Evolutionary conservation across 2,888 invertebrate genomes (phyloP).

Genomic region (Matsumyia berberina): DNA sequence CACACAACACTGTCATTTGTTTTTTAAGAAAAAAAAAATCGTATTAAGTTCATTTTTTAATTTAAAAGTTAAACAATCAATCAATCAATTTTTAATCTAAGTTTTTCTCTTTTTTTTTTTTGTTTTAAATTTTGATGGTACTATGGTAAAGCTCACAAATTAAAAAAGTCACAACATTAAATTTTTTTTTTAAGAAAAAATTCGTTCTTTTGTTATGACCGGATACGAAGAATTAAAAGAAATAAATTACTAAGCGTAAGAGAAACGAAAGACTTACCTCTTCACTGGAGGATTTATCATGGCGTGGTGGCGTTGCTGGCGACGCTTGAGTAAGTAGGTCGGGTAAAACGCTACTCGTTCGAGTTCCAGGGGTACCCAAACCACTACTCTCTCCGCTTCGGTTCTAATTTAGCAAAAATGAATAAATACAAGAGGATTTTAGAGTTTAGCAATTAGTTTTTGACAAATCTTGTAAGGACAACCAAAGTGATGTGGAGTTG

Average conservation of each 20-base stretch:
- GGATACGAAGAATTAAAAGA: conserved; percentile 63
- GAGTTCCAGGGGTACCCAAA: conserved; percentile 88
- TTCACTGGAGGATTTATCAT: conserved; percentile 97
- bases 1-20: conserved; percentile 77
- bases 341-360: conserved; percentile 96
- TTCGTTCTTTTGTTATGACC: conserved; percentile 64
- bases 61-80: conserved; percentile 55
- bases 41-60: conserved; percentile 33
- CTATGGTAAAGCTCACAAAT: conserved; percentile 74
- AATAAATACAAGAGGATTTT: conserved; percentile 76
- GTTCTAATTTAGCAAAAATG: conserved; percentile 79
- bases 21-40: conserved; percentile 25
- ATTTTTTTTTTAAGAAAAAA: conserved; percentile 39
- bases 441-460: conserved; percentile 58
- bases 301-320: conserved; percentile 93
- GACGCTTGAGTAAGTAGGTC: conserved; percentile 96
- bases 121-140: conserved; percentile 55
- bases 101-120: conserved; percentile 19
- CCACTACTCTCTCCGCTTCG: conserved; percentile 84
- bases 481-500: conserved; percentile 59
- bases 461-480: conserved; percentile 33
- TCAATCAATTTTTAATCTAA: conserved; percentile 47
- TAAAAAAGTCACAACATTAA: conserved; percentile 37
- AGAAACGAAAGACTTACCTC: conserved; percentile 89
- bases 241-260: conserved; percentile 39